Evolutionary conservation across 2,888 invertebrate species (phyloP), one percentile per base, ranked within the genome.

Genomic region (Brachypalpus laphriformis): DNA sequence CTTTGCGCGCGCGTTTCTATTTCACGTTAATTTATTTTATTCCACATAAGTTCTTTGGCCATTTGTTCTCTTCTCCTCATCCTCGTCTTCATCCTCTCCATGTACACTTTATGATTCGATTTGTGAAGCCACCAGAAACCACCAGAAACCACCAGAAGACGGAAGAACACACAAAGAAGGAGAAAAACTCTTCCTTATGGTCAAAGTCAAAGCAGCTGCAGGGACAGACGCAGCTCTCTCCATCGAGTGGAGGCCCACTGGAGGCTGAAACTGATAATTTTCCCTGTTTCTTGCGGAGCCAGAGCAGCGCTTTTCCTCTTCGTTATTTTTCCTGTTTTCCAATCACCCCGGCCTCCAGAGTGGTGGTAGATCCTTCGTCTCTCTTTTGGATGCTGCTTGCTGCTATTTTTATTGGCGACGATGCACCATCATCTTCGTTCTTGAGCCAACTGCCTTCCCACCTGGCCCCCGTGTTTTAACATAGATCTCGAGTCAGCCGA

Each of bases 21-120:
- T 85, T 85, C 71, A 85, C 61, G 66, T 85, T 85, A 81, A 80
- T 85, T 83, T 80, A 83, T 83, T 83, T 83, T 80, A 83, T 83
- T 78, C 80, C 57, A 28, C 63, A 34, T 20, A 59, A 37, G 68
- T 49, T 66, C 66, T 75, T 72, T n/a, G n/a, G 51, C 74, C 66
- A 45, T 85, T 75, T 80, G 59, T 74, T 78, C 61, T 72, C 16
- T 37, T 28, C 37, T 54, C 59, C 16, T 61, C 20, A 18, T 8
- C 40, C 54, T 56, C 56, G 14, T 42, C 31, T 16, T 6, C 14
- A 16, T 11, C 22, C 37, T 8, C 25, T 74, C 85, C 71, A 66
- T 80, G 85, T 80, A 75, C 40, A 85, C 65, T 81, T 85, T 71
- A 81, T 81, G 85, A 71, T 75, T 85, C 75, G 83, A 70, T 59